Conservation (phyloP, 2,888 invertebrate species). For the Helleia helle region DNA sequence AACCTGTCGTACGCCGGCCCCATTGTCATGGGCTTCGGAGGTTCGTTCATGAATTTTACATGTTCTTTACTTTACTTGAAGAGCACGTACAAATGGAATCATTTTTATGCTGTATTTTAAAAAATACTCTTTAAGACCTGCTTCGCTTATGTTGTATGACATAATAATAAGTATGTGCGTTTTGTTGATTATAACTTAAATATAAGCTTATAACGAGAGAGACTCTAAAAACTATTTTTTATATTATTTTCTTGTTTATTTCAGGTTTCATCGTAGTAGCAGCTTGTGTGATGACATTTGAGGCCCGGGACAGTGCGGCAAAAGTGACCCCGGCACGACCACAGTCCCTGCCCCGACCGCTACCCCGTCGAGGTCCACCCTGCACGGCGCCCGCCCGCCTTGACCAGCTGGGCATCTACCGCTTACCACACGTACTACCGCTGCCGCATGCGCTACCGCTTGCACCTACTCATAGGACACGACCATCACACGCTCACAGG, state of each 20-base stretch:
- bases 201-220: too few species aligned
- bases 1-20: slow-evolving; percentile 97
- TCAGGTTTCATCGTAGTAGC: slow-evolving; percentile 95
- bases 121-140: too few species aligned
- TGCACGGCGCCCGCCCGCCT: slow-evolving; percentile 71
- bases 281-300: slow-evolving; percentile 99
- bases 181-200: too few species aligned
- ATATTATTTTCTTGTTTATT: too few species aligned
- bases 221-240: not conserved
- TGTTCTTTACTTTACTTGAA: too few species aligned
- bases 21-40: slow-evolving; percentile 97
- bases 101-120: too few species aligned
- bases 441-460: slow-evolving; percentile 60
- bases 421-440: slow-evolving; percentile 70
- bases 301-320: slow-evolving; percentile 94
- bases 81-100: too few species aligned
- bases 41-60: slow-evolving; percentile 46
- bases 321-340: slow-evolving; percentile 85
- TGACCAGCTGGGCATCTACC: slow-evolving; percentile 80
- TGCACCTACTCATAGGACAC: slow-evolving; percentile 61
- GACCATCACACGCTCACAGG: slow-evolving; percentile 47
- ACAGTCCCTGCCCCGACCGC: slow-evolving; percentile 65
- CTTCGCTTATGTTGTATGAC: too few species aligned
- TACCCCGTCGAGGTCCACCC: slow-evolving; percentile 57
- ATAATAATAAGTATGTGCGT: too few species aligned